A percentile compares a stretch with the other conserved stretches of the same genome.
phyloP scores from a whole-genome alignment of 1,140 invertebrate genomes.

The Kradibia gibbosae region DNA sequence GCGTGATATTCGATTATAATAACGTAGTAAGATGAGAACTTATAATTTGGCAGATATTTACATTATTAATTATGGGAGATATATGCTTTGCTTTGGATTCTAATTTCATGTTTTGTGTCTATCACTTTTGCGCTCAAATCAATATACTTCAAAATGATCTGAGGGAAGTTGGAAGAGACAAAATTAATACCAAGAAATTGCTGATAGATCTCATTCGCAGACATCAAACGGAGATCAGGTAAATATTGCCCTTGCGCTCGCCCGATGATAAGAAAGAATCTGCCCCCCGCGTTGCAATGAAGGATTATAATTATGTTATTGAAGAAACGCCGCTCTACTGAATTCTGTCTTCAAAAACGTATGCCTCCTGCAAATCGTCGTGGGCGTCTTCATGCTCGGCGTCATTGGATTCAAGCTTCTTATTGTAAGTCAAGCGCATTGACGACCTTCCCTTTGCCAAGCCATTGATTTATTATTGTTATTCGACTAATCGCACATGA shows the following conservation, averaged over 20 bases:
- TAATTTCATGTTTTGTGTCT: constrained; percentile 17
- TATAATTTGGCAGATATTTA: constrained; percentile 7
- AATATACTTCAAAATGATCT: constrained; percentile 18
- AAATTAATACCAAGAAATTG: neutral
- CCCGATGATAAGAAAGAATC: no score
- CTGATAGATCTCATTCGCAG: neutral
- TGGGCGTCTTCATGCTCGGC: constrained; percentile 7
- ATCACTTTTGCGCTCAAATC: constrained; percentile 33
- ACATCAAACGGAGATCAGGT: constrained; percentile 13
- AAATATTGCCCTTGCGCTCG: no score
- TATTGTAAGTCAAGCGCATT: neutral
- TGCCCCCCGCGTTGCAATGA: no score
- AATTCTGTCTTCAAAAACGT: neutral
- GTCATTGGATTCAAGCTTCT: constrained; percentile 12
- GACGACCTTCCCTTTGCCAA: no score
- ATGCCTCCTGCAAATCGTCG: neutral
- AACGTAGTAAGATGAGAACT: neutral
- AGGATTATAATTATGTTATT: no score
- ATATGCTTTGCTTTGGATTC: constrained; percentile 22
- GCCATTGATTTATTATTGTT: no score
- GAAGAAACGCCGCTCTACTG: neutral
- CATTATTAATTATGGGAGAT: neutral
- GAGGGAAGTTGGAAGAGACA: neutral
- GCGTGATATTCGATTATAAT: no score
- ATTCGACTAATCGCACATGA: neutral